These are phyloP conservation scores for Acleris sparsana DNA, from an alignment of 2,888 invertebrate species.

Conservation along the genomic window DNA sequence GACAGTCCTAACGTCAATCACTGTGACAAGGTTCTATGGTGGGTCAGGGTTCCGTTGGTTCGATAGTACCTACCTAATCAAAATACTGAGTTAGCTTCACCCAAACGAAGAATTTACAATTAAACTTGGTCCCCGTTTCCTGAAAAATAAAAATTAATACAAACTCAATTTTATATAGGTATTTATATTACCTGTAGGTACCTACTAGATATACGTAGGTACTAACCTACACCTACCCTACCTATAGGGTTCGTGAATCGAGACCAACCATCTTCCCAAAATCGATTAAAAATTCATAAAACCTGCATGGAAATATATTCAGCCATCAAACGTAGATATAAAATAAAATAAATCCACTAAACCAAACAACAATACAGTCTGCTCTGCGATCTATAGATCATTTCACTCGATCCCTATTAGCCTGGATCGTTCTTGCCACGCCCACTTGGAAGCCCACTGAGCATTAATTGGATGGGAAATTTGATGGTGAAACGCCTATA, in stretches of 20 bases:
- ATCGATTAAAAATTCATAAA: slow-evolving; percentile 56
- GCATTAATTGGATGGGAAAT: slow-evolving; percentile 79
- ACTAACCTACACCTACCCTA: too few species aligned
- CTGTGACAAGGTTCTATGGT: too few species aligned
- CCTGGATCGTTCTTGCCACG: slow-evolving; percentile 70
- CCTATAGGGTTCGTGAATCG: background rate
- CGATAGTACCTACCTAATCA: too few species aligned
- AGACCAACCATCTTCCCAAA: slow-evolving; percentile 40
- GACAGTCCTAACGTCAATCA: too few species aligned
- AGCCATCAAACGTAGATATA: slow-evolving; percentile 73
- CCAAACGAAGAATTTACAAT: too few species aligned
- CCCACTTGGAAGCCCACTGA: slow-evolving; percentile 79
- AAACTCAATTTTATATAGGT: background rate
- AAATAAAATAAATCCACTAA: slow-evolving; percentile 77
- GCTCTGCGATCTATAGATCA: slow-evolving; percentile 79
- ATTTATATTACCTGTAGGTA: background rate
- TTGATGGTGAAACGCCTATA: slow-evolving; percentile 73
- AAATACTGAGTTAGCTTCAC: too few species aligned
- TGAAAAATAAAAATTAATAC: too few species aligned
- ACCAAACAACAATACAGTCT: slow-evolving; percentile 77
- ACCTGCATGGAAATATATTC: slow-evolving; percentile 67
- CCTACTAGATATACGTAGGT: background rate
- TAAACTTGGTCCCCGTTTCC: too few species aligned
- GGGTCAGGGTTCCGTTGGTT: too few species aligned
- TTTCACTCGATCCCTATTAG: slow-evolving; percentile 81